phyloP scores from a whole-genome alignment of 2,113 vertebrate genomes.

The Rhinoptilus africanus region DNA sequence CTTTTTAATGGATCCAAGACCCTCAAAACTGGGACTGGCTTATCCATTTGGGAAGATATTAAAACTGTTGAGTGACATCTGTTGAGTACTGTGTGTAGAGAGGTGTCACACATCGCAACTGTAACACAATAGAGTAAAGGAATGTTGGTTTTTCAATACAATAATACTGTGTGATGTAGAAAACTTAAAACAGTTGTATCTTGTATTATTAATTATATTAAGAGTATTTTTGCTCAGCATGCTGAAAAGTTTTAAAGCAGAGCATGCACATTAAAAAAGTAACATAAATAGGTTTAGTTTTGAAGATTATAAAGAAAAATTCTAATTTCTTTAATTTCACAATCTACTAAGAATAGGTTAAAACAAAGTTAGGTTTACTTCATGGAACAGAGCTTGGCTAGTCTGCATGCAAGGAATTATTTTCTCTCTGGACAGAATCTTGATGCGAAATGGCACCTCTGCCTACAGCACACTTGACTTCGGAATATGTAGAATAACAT shows the following conservation, averaged over 20 bases:
- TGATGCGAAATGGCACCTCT: neutral
- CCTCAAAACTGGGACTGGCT: rapidly evolving
- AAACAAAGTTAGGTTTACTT: neutral
- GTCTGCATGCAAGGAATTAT: neutral
- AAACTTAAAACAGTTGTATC: neutral
- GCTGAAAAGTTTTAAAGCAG: neutral
- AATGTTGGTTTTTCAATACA: neutral
- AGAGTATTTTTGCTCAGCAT: neutral
- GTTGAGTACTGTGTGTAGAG: neutral
- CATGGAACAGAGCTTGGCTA: neutral
- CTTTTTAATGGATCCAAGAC: neutral
- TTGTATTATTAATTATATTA: neutral
- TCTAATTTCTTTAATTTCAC: neutral
- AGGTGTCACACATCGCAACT: neutral
- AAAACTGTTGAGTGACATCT: neutral
- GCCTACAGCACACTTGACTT: neutral
- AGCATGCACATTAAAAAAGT: neutral
- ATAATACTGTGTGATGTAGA: neutral
- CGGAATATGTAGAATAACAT: neutral
- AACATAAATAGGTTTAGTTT: neutral
- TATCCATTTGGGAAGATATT: neutral
- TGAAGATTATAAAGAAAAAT: neutral
- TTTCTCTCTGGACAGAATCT: neutral
- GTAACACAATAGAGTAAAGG: neutral
- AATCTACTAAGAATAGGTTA: neutral